Base-by-base conservation (phyloP, 2,888 invertebrate species). In the Dichetophora obliterata region DNA sequence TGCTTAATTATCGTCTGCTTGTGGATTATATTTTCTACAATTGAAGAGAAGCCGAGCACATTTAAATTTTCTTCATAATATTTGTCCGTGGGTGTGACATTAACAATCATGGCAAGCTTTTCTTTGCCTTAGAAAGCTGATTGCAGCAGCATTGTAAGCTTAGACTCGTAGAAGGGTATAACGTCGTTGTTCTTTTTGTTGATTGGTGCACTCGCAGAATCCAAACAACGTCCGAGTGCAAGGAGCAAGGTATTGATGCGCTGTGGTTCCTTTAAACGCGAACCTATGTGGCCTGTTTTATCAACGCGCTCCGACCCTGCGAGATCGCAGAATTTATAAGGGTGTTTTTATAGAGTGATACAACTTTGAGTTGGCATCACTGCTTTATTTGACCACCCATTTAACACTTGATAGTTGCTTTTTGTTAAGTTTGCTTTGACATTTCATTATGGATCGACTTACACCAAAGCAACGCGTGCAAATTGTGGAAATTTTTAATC, bases 301-400 rank as follows among this genome's bases (percentile, higher is more conserved):
- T 93, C 92, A 0, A 92, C 91, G 2, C 96, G 91, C 88, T 98
- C 98, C 19, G 95, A 93, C 0, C 98, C 98, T 63, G 98, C 98
- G 80, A 98, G 90, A 90, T 98, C 98, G 89, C 96, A 97, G 84
- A 98, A 94, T 0, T 95, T 93, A 81, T 97, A 91, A n/a, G n/a
- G n/a, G n/a, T n/a, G n/a, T n/a, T n/a, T n/a, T n/a, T n/a, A n/a
- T n/a, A n/a, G n/a, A n/a, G n/a, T n/a, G n/a, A n/a, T n/a, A n/a
- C n/a, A n/a, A n/a, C n/a, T n/a, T n/a, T n/a, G n/a, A n/a, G n/a
- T n/a, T n/a, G n/a, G n/a, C n/a, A n/a, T n/a, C n/a, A n/a, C n/a
- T n/a, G n/a, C n/a, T n/a, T n/a, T n/a, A n/a, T n/a, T n/a, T n/a
- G n/a, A n/a, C n/a, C n/a, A n/a, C n/a, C n/a, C n/a, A n/a, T n/a